Percentiles rank a stretch among this genome's conserved stretches.
Evolutionary conservation across 2,797 vertebrate species (phyloP).

Genomic region (Staurois parvus): DNA sequence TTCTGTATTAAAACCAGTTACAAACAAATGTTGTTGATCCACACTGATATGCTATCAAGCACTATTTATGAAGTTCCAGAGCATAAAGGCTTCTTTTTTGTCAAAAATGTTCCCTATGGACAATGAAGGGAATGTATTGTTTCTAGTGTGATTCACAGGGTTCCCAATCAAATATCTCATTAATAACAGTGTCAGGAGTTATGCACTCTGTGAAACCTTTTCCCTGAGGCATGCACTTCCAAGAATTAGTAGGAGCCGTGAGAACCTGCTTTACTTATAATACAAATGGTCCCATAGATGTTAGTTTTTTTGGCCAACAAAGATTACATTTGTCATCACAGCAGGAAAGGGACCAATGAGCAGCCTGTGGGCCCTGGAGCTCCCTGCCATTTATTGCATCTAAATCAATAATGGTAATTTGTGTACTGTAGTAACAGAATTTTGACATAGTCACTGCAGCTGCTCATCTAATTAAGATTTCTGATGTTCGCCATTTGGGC

Average conservation of each 20-base stretch:
- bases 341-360: not conserved
- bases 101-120: slow-evolving; percentile 30
- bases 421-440: not conserved
- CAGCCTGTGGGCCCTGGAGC: not conserved
- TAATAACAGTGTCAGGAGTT: slow-evolving; percentile 37
- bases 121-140: slow-evolving; percentile 29
- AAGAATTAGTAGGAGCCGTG: slow-evolving; percentile 39
- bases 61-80: not conserved
- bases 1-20: not conserved
- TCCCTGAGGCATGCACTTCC: slow-evolving; percentile 29
- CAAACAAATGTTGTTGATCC: not conserved
- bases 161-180: slow-evolving; percentile 31
- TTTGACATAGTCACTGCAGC: not conserved
- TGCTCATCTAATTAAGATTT: too few species aligned
- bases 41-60: not conserved
- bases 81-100: not conserved
- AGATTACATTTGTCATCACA: not conserved
- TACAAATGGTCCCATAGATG: not conserved
- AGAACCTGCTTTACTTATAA: slow-evolving; percentile 29
- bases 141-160: slow-evolving; percentile 40
- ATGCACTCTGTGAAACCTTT: slow-evolving; percentile 10
- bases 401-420: not conserved
- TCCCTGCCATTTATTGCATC: not conserved
- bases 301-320: not conserved
- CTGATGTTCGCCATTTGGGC: too few species aligned